Evolutionary conservation across 2,797 vertebrate species (phyloP), one percentile per base, ranked within the genome.

Genomic region (Myiothlypis chrysogaster): DNA sequence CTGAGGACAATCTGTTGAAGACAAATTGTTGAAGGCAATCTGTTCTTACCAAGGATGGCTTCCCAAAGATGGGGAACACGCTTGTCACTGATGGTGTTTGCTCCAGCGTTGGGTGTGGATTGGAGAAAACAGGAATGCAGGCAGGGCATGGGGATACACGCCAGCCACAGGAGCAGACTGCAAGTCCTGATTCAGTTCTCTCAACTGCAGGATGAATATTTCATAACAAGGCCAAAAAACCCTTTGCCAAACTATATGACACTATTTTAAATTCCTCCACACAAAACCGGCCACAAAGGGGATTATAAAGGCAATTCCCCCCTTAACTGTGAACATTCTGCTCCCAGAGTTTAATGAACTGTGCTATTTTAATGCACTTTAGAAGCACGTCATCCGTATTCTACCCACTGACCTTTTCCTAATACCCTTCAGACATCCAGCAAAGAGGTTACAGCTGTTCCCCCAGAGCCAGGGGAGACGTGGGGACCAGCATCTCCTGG

Each of bases 381-480:
- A 6, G 21, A 64, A 92, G 63, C 46, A 32, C 47, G 7, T 85
- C 89, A 85, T 70, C 82, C 6, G 10, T 12, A 49, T 53, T 34
- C 41, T 53, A 77, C 56, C 37, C 60, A 53, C 84, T 92, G 95
- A 95, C 95, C 96, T 96, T 93, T 87, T 18, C 94, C 86, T 24
- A 27, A 47, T 8, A 70, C 93, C 94, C 91, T 53, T 73, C 84
- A 87, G 96, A 92, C 89, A 79, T 66, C 68, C 76, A 49, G 9
- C 87, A 96, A 89, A 71, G 79, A 60, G 94, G 89, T 87, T 92
- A 80, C 94, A 94, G 95, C 94, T 95, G 95, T 3, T 83, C 56
- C 94, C 4, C 71, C 52, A 10, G 35, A 53, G 86, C 89, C 25
- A 12, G 80, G 57, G 20, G 10, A 21, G 86, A 10, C 17, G 10